Evolutionary conservation across 2,113 vertebrate species (phyloP).

Genomic region (Orientallactaga bullata): DNA sequence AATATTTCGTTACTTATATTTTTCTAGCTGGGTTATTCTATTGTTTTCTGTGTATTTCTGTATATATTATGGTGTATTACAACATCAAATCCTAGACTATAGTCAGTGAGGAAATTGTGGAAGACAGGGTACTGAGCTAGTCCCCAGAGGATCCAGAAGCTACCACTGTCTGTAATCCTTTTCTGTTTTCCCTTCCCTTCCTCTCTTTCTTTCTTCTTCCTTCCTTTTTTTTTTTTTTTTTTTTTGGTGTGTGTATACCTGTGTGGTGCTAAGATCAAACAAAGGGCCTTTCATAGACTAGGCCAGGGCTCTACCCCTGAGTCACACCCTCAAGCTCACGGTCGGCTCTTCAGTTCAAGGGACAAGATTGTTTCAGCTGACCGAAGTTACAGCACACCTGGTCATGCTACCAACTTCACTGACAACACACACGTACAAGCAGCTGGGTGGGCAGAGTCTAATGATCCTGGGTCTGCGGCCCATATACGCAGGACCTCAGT

Average conservation of each 20-base stretch:
- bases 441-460: background rate
- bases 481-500: background rate
- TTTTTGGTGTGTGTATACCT: no score
- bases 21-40: background rate
- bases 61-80: background rate
- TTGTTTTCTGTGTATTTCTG: background rate
- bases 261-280: background rate
- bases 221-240: no score
- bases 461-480: background rate
- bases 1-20: slow-evolving; percentile 2
- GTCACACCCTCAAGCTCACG: background rate
- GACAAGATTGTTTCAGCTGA: background rate
- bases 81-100: background rate
- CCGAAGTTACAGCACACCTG: background rate
- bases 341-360: background rate
- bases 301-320: background rate
- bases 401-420: no score
- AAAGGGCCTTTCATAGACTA: background rate
- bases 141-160: background rate
- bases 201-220: no score
- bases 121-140: background rate
- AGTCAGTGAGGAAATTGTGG: background rate
- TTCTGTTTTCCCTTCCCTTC: no score
- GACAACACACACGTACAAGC: background rate
- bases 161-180: no score